These are phyloP conservation scores for Leptogaster cylindrica DNA, from an alignment of 2,888 invertebrate genomes.

Conservation along the genomic window DNA sequence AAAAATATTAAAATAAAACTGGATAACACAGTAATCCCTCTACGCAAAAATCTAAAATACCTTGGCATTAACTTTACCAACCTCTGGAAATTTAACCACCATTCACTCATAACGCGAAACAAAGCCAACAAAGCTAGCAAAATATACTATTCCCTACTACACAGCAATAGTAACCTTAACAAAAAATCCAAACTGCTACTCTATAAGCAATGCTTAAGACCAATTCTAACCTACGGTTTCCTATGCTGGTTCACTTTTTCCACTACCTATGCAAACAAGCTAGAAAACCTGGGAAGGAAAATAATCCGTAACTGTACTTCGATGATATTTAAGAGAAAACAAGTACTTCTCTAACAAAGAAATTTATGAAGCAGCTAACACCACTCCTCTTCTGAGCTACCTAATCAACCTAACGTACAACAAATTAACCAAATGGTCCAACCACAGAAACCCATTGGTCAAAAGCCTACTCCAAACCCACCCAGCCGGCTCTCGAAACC, in stretches of 20 bases:
- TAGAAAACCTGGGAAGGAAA: neutral
- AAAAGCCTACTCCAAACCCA: too few species aligned
- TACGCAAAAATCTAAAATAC: neutral
- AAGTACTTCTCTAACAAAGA: slow-evolving; percentile 1
- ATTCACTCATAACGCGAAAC: neutral
- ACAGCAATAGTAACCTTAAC: neutral
- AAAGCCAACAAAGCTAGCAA: neutral
- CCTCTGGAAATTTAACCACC: neutral
- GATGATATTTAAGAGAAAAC: neutral
- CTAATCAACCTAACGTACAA: too few species aligned
- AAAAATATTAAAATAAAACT: neutral
- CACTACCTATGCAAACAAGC: neutral
- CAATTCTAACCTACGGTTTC: neutral
- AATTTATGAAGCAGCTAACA: neutral
- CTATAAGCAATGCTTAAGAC: neutral
- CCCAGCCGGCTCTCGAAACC: too few species aligned
- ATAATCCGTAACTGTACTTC: neutral
- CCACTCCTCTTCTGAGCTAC: neutral
- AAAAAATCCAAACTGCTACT: neutral
- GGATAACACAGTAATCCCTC: neutral
- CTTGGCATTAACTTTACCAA: neutral
- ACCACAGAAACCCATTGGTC: too few species aligned
- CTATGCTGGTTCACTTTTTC: neutral
- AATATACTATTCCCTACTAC: neutral
- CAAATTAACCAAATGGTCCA: too few species aligned